Percentiles rank a stretch among this genome's conserved stretches.
Evolutionary conservation across 2,797 vertebrate genomes (phyloP).

Genomic region (Caiman crocodilus): DNA sequence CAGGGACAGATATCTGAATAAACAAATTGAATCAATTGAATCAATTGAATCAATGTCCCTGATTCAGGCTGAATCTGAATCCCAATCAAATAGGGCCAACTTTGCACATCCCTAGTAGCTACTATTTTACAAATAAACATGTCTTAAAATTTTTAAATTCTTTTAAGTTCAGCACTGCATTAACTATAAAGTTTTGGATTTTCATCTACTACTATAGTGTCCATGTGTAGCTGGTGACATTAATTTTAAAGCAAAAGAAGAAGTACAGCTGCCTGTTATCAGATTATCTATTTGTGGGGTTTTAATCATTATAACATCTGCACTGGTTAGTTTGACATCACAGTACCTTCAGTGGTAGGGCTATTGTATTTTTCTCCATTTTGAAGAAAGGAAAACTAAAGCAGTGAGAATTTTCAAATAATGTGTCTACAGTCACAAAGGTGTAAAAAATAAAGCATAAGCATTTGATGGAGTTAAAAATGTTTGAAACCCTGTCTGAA

Average conservation of each 20-base stretch:
- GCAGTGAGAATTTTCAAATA: neutral
- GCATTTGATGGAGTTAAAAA: neutral
- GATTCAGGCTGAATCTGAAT: no score
- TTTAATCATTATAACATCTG: neutral
- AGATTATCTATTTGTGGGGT: neutral
- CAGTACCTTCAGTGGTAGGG: neutral
- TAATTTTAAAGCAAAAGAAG: neutral
- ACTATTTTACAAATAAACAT: neutral
- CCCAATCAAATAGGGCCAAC: no score
- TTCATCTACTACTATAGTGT: neutral
- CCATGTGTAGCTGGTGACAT: neutral
- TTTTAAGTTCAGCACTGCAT: neutral
- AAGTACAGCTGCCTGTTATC: neutral
- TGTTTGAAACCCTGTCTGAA: neutral
- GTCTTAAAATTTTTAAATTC: neutral
- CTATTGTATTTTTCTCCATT: neutral
- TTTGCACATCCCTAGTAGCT: no score
- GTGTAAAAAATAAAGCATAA: neutral
- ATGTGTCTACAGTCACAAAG: accelerated
- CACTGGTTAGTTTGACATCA: neutral
- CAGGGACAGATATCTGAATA: no score
- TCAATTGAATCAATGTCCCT: no score
- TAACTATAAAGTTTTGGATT: constrained; percentile 1
- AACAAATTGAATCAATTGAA: no score
- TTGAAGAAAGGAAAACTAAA: neutral